phyloP scores from a whole-genome alignment of 1,140 invertebrate genomes.

The silkworm (Bombyx mori) region ASM3026992v2 NC_085119.1:3192501-3193000 shows the following conservation, averaged over 20 bases:
- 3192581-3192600: too few species aligned
- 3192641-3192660: too few species aligned
- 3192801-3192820: constrained; percentile 87
- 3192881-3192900: constrained; percentile 72
- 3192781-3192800: constrained; percentile 86
- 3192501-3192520: too few species aligned
- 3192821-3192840: constrained; percentile 75
- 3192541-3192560: too few species aligned
- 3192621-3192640: too few species aligned
- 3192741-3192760: constrained; percentile 86
- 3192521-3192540: too few species aligned
- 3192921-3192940: constrained; percentile 65
- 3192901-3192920: constrained; percentile 68
- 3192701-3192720: constrained; percentile 44
- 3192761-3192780: constrained; percentile 90
- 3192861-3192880: constrained; percentile 88
- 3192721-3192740: constrained; percentile 80
- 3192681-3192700: too few species aligned
- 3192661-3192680: too few species aligned
- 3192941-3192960: constrained; percentile 69
- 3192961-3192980: constrained; percentile 68
- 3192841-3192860: constrained; percentile 91
- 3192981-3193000: constrained; percentile 53
- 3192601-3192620: too few species aligned
- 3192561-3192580: too few species aligned